Evolutionary conservation across 2,797 vertebrate species (phyloP).

Genomic region (Alca torda): DNA sequence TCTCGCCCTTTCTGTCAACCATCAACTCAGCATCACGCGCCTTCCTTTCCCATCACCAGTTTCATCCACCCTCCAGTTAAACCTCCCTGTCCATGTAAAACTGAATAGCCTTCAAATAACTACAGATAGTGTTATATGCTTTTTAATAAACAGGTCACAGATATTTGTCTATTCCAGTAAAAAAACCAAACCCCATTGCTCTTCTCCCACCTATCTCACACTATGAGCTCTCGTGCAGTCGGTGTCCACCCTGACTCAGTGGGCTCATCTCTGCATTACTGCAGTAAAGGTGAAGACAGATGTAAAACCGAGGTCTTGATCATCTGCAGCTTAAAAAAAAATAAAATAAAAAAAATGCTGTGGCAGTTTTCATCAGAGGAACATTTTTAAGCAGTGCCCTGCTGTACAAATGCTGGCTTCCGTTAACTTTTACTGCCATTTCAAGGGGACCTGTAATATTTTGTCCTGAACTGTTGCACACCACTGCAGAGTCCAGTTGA

Average conservation of each 20-base stretch:
- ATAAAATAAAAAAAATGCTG: background rate
- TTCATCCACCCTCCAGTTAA: constrained; percentile 11
- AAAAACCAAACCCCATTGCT: background rate
- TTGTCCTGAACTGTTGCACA: constrained; percentile 51
- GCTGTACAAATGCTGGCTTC: constrained; percentile 29
- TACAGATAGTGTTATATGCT: background rate
- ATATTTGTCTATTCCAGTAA: background rate
- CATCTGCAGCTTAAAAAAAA: constrained; percentile 13
- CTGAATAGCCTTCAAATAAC: background rate
- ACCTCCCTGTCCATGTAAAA: background rate
- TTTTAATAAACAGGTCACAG: background rate
- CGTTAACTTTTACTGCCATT: constrained; percentile 65
- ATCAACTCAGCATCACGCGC: constrained; percentile 11
- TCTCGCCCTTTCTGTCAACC: background rate
- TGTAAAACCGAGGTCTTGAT: constrained; percentile 18
- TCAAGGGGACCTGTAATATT: constrained; percentile 65
- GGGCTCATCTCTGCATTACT: constrained; percentile 35
- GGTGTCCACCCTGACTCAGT: background rate
- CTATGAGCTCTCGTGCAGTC: background rate
- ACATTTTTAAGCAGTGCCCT: constrained; percentile 42
- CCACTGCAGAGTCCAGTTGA: constrained; percentile 56
- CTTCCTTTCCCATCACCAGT: background rate
- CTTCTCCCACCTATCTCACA: background rate
- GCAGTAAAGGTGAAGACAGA: constrained; percentile 24
- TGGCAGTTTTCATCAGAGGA: constrained; percentile 39